Conservation (phyloP, 1,140 invertebrate genomes). For the Pseudomyrmex sp. region DNA sequence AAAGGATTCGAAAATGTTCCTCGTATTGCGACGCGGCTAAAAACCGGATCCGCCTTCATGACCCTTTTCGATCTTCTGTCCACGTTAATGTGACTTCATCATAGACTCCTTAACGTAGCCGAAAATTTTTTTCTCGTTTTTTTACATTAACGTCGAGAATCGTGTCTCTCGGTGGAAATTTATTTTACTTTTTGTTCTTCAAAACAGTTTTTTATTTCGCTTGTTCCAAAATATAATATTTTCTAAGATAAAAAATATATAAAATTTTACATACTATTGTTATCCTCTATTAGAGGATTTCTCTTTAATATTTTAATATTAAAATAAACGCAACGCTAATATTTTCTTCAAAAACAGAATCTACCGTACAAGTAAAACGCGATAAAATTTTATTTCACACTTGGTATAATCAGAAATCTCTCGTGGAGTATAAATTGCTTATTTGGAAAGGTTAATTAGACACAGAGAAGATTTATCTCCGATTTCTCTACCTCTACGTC, state of each 20-base stretch:
- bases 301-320: too few relatives aligned
- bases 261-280: too few relatives aligned
- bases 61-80: conserved; percentile 43
- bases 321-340: neutral
- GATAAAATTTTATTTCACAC: neutral
- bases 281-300: too few relatives aligned
- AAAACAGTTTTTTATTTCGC: neutral
- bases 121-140: conserved; percentile 38
- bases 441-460: conserved; percentile 7
- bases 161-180: neutral
- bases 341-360: neutral
- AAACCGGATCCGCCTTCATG: conserved; percentile 51
- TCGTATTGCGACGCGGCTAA: conserved; percentile 39
- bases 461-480: conserved; percentile 25
- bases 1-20: conserved; percentile 67
- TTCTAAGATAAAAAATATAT: too few relatives aligned
- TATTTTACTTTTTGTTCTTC: neutral
- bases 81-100: conserved; percentile 55
- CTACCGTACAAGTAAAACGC: neutral
- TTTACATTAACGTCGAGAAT: conserved; percentile 30
- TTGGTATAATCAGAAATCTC: neutral
- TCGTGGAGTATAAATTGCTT: conserved; percentile 24
- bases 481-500: conserved; percentile 21
- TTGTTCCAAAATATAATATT: neutral
- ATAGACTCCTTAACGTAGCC: neutral